phyloP scores from a whole-genome alignment of 2,888 invertebrate genomes.

The Sphecodes monilicornis region DNA sequence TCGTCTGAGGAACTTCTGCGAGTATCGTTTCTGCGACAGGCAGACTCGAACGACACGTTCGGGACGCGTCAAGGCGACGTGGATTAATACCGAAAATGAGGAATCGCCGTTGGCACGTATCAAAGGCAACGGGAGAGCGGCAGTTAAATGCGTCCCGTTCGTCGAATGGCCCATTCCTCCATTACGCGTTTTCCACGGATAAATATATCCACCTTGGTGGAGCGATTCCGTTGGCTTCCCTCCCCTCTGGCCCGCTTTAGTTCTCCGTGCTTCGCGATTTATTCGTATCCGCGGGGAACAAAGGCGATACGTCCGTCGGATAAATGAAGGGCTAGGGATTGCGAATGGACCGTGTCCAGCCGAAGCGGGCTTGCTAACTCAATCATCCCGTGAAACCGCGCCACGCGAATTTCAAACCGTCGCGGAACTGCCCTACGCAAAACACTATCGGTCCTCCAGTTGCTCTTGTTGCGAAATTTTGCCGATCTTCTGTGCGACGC shows the following conservation, averaged over 20 bases:
- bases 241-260: background rate
- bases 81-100: slow-evolving; percentile 55
- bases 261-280: slow-evolving; percentile 19
- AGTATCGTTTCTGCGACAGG: background rate
- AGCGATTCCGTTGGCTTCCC: slow-evolving; percentile 10
- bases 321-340: slow-evolving; percentile 29
- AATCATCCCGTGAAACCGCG: slow-evolving; percentile 25
- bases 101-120: slow-evolving; percentile 44
- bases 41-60: background rate
- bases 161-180: background rate
- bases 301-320: slow-evolving; percentile 32
- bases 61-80: slow-evolving; percentile 12
- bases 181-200: slow-evolving; percentile 23
- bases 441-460: background rate
- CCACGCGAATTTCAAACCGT: background rate
- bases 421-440: background rate
- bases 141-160: slow-evolving; percentile 23
- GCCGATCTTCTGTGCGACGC: background rate
- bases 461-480: background rate
- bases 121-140: slow-evolving; percentile 9
- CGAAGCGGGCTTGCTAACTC: slow-evolving; percentile 35
- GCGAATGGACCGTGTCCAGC: slow-evolving; percentile 47
- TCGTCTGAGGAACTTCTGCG: background rate
- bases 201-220: slow-evolving; percentile 32
- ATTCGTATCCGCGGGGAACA: slow-evolving; percentile 35